Percentiles rank a stretch among this genome's conserved stretches.
Conservation (phyloP, 2,797 vertebrate species). For the Cossypha polioptera region DNA sequence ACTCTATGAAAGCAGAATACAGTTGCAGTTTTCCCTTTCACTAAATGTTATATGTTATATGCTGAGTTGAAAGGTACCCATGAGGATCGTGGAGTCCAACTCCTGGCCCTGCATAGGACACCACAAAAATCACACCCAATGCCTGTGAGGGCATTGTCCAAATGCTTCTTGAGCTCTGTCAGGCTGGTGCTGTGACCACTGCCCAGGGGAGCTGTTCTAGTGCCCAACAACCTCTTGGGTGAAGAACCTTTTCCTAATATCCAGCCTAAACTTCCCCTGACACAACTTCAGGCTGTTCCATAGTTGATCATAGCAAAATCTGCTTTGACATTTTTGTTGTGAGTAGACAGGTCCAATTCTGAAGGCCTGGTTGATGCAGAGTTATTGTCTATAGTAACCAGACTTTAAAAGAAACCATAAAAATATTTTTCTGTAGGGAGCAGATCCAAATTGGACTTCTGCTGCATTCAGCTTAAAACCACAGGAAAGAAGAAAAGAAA, state of each 20-base stretch:
- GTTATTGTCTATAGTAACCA: not conserved
- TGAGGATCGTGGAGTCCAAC: not conserved
- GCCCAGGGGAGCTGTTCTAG: not conserved
- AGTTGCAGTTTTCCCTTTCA: not conserved
- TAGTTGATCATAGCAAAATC: not conserved
- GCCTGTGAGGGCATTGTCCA: not conserved
- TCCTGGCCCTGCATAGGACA: not conserved
- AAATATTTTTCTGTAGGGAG: not conserved
- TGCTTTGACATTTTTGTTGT: not conserved
- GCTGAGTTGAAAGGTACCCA: not conserved
- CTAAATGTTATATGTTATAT: not conserved
- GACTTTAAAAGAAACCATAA: not conserved
- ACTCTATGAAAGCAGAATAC: not conserved
- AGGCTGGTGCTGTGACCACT: not conserved
- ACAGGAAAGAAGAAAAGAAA: not conserved
- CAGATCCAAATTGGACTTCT: not conserved
- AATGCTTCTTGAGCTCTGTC: not conserved
- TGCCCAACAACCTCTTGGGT: fast-evolving
- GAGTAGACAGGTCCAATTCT: not conserved
- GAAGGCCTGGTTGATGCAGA: not conserved
- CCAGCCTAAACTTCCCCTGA: not conserved
- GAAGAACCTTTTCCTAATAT: not conserved
- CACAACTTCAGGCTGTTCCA: not conserved
- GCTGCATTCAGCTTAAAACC: not conserved
- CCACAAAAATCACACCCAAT: not conserved